These are phyloP conservation scores for Eupithecia dodoneata DNA, from an alignment of 2,888 invertebrate genomes.

Conservation along the genomic window DNA sequence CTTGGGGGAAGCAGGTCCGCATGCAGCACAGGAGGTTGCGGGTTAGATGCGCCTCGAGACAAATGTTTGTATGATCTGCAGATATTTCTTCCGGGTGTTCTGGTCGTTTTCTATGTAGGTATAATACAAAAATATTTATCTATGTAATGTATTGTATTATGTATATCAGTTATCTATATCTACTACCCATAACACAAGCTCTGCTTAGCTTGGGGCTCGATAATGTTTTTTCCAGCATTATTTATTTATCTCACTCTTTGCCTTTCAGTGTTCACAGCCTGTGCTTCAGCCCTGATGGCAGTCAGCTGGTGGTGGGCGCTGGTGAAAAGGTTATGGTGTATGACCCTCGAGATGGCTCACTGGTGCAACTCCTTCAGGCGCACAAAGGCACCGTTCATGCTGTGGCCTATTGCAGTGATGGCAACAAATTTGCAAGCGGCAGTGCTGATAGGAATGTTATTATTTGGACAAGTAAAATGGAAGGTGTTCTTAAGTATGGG, in stretches of 20 bases:
- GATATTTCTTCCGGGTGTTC: too few relatives aligned
- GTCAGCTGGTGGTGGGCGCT: constrained; percentile 96
- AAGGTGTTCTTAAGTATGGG: constrained; percentile 98
- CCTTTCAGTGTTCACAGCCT: constrained; percentile 93
- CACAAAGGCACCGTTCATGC: constrained; percentile 98
- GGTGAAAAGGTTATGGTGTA: constrained; percentile 98
- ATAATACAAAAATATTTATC: too few relatives aligned
- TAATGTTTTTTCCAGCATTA: too few relatives aligned
- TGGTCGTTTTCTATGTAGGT: too few relatives aligned
- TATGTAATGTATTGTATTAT: too few relatives aligned
- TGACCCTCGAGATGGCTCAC: constrained; percentile 94
- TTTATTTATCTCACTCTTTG: too few relatives aligned
- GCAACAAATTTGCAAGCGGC: constrained; percentile 98
- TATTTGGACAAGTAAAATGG: constrained; percentile 98
- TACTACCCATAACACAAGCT: too few relatives aligned
- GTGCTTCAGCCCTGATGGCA: constrained; percentile 98
- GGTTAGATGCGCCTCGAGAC: too few relatives aligned
- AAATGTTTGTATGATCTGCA: too few relatives aligned
- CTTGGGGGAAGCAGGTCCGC: neutral
- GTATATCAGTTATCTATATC: too few relatives aligned
- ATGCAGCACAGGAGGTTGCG: too few relatives aligned
- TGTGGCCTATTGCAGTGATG: constrained; percentile 96
- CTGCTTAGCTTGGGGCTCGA: too few relatives aligned
- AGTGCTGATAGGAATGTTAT: constrained; percentile 99
- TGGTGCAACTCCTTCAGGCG: constrained; percentile 96